A percentile compares a stretch with the other conserved stretches of the same genome.
Evolutionary conservation across 2,113 vertebrate species (phyloP).

Genomic region (Athene noctua): DNA sequence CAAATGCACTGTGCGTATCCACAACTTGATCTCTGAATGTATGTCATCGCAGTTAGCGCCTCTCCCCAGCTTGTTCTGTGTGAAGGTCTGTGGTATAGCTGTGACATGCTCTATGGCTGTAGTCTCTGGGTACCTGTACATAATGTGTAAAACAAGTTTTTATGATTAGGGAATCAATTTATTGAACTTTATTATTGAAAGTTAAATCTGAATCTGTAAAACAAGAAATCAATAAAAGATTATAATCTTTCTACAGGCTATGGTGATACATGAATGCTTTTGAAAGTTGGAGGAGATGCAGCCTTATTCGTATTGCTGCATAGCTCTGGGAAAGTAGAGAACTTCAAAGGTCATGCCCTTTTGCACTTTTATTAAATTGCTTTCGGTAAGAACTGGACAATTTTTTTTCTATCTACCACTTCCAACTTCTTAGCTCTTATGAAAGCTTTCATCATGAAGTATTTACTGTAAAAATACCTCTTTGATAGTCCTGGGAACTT

Average conservation of each 20-base stretch:
- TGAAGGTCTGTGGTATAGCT: slow-evolving; percentile 51
- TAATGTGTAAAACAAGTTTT: slow-evolving; percentile 78
- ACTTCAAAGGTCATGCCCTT: not conserved
- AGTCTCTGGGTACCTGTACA: slow-evolving; percentile 74
- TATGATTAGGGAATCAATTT: slow-evolving; percentile 75
- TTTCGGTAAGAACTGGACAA: not conserved
- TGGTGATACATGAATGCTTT: slow-evolving; percentile 58
- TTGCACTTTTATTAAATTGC: not conserved
- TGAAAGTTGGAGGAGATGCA: not conserved
- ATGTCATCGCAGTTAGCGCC: not conserved
- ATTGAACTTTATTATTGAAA: slow-evolving; percentile 78
- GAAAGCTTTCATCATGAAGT: not conserved
- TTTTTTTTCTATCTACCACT: not conserved
- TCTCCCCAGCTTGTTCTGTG: not conserved
- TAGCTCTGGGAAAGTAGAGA: not conserved
- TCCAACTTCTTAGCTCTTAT: not conserved
- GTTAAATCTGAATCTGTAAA: slow-evolving; percentile 69
- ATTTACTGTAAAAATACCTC: not conserved
- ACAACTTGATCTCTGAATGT: slow-evolving; percentile 69
- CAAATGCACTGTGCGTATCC: slow-evolving; percentile 73
- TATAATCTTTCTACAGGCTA: slow-evolving; percentile 74
- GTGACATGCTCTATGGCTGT: slow-evolving; percentile 64
- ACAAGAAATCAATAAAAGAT: slow-evolving; percentile 72
- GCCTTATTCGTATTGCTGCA: fast-evolving
- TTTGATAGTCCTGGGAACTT: not conserved